Conservation (phyloP, 2,113 vertebrate genomes). For the Zapornia atra region DNA sequence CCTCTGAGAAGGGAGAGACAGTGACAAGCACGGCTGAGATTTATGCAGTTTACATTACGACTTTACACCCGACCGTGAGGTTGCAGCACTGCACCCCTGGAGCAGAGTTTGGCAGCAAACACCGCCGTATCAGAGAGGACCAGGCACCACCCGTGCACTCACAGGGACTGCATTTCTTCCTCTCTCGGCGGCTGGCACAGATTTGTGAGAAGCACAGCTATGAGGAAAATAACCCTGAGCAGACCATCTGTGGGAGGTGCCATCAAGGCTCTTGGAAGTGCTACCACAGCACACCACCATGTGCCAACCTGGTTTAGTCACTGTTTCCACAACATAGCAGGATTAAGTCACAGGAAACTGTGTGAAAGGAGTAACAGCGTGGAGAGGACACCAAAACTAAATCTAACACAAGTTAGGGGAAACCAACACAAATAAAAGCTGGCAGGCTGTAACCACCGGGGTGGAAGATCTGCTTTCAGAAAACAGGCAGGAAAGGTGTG, state of each 20-base stretch:
- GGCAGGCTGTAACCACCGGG: background rate
- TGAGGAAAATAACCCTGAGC: background rate
- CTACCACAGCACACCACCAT: background rate
- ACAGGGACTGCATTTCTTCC: background rate
- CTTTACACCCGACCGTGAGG: background rate
- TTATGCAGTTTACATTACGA: background rate
- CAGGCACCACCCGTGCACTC: background rate
- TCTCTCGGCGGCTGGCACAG: background rate
- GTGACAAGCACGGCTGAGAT: background rate
- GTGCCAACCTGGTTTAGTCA: background rate
- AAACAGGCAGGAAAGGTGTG: conserved; percentile 61
- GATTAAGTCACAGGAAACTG: background rate
- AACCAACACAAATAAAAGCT: conserved; percentile 4
- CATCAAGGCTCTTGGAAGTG: background rate
- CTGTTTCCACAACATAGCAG: background rate
- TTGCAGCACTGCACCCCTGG: background rate
- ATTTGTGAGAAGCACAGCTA: background rate
- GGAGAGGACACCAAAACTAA: background rate
- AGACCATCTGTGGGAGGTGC: background rate
- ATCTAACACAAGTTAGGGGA: background rate
- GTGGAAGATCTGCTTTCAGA: conserved; percentile 37
- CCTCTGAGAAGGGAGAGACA: background rate
- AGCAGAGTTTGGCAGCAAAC: conserved; percentile 1
- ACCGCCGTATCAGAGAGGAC: background rate
- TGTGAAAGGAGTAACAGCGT: background rate